Percentiles rank a stretch among this genome's conserved stretches.
phyloP scores from a whole-genome alignment of 2,113 vertebrate genomes.

The Sander vitreus region DNA sequence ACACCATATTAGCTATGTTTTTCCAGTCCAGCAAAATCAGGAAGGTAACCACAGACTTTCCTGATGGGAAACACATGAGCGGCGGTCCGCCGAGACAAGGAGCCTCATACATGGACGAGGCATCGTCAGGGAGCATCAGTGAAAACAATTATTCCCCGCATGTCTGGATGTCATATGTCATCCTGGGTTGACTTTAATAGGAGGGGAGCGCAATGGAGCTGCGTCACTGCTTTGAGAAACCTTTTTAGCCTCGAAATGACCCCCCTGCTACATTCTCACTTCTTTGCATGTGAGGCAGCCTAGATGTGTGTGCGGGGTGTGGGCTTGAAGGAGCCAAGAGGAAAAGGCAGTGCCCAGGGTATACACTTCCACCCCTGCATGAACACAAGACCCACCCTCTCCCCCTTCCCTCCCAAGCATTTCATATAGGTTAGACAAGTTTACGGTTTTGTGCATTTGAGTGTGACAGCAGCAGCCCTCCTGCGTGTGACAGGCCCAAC shows the following conservation, averaged over 20 bases:
- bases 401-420: constrained; percentile 2
- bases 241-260: constrained; percentile 49
- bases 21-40: constrained; percentile 99
- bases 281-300: constrained; percentile 53
- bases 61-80: constrained; percentile 99
- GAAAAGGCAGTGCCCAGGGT: constrained; percentile 67
- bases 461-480: constrained; percentile 59
- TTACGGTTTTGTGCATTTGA: constrained; percentile 46
- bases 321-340: constrained; percentile 67
- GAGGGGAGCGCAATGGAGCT: constrained; percentile 25
- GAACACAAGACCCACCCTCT: constrained; percentile 15
- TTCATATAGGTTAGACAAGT: constrained; percentile 47
- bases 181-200: constrained; percentile 71
- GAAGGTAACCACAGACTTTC: constrained; percentile 99
- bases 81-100: constrained; percentile 77
- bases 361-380: constrained; percentile 52
- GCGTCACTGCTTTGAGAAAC: constrained; percentile 50
- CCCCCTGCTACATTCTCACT: constrained; percentile 36
- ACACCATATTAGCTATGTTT: constrained; percentile 99
- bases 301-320: constrained; percentile 59
- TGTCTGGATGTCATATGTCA: constrained; percentile 84
- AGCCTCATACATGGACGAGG: constrained; percentile 86
- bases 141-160: constrained; percentile 87
- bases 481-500: constrained; percentile 51
- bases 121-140: constrained; percentile 89